Conservation (phyloP, 2,888 invertebrate species). For the Sceliomorpha sp. region DNA sequence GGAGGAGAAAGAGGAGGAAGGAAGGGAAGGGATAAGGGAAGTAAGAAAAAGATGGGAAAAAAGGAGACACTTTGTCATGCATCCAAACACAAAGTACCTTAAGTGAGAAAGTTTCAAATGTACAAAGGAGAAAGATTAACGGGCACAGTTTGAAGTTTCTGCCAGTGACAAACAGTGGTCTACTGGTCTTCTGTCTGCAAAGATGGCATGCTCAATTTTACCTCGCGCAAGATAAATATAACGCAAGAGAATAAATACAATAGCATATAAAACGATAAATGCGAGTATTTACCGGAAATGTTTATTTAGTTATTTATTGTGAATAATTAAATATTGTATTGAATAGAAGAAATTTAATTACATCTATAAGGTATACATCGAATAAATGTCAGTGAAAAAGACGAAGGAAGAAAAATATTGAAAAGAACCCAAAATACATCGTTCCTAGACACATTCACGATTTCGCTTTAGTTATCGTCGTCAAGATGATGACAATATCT, state of each 20-base stretch:
- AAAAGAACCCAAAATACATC: too few relatives aligned
- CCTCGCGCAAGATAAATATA: conserved; percentile 39
- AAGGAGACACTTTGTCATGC: conserved; percentile 63
- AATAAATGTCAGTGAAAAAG: too few relatives aligned
- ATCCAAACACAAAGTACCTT: conserved; percentile 56
- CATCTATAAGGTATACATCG: too few relatives aligned
- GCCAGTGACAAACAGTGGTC: conserved; percentile 59
- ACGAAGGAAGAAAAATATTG: too few relatives aligned
- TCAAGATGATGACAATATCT: conserved; percentile 33
- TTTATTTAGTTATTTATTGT: too few relatives aligned
- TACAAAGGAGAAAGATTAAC: conserved; percentile 64
- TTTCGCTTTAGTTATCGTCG: too few relatives aligned
- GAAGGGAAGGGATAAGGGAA: conserved; percentile 34
- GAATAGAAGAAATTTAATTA: too few relatives aligned
- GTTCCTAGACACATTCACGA: too few relatives aligned
- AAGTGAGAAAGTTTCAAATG: conserved; percentile 60
- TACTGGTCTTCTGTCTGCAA: conserved; percentile 41
- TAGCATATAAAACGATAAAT: conserved; percentile 27
- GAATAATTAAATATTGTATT: too few relatives aligned
- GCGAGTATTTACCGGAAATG: conserved; percentile 28
- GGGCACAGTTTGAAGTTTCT: conserved; percentile 63
- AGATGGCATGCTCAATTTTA: conserved; percentile 39
- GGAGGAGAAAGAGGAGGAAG: conserved; percentile 37
- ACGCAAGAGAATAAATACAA: conserved; percentile 32
- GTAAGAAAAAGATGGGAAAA: conserved; percentile 53